Evolutionary conservation across 2,113 vertebrate species (phyloP).

Genomic region (Mellivora capensis): DNA sequence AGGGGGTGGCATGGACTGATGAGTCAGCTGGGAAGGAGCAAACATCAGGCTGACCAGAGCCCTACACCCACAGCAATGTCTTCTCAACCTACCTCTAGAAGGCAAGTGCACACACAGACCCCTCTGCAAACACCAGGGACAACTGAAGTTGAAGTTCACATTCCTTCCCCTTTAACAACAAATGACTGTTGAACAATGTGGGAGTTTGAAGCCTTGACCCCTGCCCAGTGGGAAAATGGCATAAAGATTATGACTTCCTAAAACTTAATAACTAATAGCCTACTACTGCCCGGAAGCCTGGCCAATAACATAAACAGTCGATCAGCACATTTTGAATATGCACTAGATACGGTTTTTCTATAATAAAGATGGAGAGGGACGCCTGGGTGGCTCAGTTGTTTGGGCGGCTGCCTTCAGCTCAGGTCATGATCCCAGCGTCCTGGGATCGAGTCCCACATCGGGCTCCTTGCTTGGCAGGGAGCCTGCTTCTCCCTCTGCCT

Average conservation of each 20-base stretch:
- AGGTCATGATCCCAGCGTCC: no score
- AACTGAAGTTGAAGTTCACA: background rate
- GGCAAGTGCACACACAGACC: background rate
- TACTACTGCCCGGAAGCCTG: background rate
- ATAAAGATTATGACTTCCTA: background rate
- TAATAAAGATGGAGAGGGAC: background rate
- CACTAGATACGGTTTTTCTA: background rate
- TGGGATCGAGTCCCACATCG: no score
- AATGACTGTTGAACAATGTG: background rate
- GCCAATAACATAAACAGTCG: background rate
- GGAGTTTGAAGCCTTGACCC: background rate
- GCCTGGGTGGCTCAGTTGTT: no score
- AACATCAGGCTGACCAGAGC: background rate
- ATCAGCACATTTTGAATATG: background rate
- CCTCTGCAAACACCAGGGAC: background rate
- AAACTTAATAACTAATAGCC: background rate
- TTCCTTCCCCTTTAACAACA: background rate
- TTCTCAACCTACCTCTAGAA: background rate
- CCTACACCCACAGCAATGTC: background rate
- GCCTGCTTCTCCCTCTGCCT: no score
- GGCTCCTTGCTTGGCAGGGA: no score
- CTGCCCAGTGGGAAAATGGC: background rate
- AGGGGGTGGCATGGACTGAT: background rate
- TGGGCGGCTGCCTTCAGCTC: no score
- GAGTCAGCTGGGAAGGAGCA: background rate